Percentiles rank a stretch among this genome's conserved stretches.
Evolutionary conservation across 92 coral and sea anemone genomes (phyloP).

Genomic region (Parazoanthus swiftii): DNA sequence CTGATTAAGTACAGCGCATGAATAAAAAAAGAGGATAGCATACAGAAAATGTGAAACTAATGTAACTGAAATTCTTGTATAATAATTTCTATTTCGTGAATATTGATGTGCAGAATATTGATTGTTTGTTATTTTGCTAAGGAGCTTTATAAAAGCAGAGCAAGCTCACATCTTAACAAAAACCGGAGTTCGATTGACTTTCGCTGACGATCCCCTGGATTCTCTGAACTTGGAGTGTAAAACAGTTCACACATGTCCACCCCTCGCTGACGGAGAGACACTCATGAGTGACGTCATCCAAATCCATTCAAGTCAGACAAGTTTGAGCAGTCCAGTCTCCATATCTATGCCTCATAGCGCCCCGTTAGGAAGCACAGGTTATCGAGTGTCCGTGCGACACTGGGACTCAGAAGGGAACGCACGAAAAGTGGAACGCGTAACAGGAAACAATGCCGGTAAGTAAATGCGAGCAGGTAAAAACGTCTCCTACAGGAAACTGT

Average conservation of each 20-base stretch:
- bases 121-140: no score
- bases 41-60: no score
- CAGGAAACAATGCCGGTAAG: not conserved
- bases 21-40: no score
- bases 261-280: slow-evolving; percentile 17
- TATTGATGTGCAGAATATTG: no score
- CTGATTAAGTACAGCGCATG: no score
- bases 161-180: not conserved
- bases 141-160: no score
- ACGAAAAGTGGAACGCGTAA: not conserved
- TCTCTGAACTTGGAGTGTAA: not conserved
- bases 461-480: not conserved
- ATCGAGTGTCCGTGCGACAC: not conserved
- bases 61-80: no score
- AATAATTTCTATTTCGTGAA: no score
- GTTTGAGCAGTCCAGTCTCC: not conserved
- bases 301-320: not conserved
- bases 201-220: not conserved
- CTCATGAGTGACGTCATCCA: slow-evolving; percentile 25
- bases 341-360: slow-evolving; percentile 23
- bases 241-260: not conserved
- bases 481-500: no score
- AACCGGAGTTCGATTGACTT: slow-evolving; percentile 6
- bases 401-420: slow-evolving; percentile 17
- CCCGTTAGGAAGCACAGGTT: not conserved